Base-by-base conservation (phyloP, 1,140 invertebrate genomes). In the Zophobas morio region DNA sequence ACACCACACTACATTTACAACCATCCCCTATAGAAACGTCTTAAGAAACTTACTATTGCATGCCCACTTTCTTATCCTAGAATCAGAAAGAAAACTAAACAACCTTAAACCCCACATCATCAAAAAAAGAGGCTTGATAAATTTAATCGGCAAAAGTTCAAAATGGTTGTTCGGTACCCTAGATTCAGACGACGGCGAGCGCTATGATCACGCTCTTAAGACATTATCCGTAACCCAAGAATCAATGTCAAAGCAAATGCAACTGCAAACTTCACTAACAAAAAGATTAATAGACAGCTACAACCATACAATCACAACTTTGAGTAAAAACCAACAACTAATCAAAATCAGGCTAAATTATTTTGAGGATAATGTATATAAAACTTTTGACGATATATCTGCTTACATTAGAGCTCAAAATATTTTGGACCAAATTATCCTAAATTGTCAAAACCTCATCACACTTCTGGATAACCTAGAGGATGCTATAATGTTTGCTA, bases 401-500 rank as follows among this genome's bases (percentile, higher is more conserved):
- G 36, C 63, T 36, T 74, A 34, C 36, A 20, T 74, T 32, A 6
- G 51, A 63, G 51, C 53, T 60, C 8, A 74, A 35, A 74, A 60
- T 33, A 33, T 37, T 8, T 36, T 75, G 2, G 34, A 63, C 8
- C 73, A 75, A 57, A 20, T 20, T 20, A 20, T 20, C 20, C 20
- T 20, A 20, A 20, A 20, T 20, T 20, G 20, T 20, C 20, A 20
- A 20, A 20, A 20, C 20, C 20, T 20, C 20, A 20, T 20, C 20
- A 20, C 20, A 20, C 20, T 20, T 66, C 39, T 75, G 34, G 54
- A 75, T 33, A 75, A 60, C 34, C 8, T 75, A 35, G 73, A 75
- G 46, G 40, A 75, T 42, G 73, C 73, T 3, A 70, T 75, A 39
- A 63, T 66, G 47, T 75, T 75, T 70, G 53, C 73, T 20, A 75